Evolutionary conservation across 2,113 vertebrate genomes (phyloP).

Genomic region (Pomatorhinus ruficollis): DNA sequence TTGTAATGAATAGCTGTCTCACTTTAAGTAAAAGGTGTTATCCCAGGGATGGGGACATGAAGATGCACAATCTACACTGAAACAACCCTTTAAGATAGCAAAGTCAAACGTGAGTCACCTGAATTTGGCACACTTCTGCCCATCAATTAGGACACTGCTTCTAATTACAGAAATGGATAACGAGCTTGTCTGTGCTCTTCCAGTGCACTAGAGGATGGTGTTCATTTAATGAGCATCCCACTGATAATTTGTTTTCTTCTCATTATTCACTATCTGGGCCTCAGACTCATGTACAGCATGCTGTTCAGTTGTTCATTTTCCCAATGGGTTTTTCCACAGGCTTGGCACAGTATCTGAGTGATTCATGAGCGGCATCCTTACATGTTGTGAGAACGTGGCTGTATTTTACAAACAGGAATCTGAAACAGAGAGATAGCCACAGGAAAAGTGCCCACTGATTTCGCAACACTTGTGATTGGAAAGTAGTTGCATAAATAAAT

Average conservation of each 20-base stretch:
- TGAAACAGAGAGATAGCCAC: background rate
- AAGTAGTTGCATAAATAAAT: background rate
- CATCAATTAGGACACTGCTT: background rate
- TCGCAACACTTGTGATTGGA: background rate
- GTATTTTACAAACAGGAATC: background rate
- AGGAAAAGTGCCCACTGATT: background rate
- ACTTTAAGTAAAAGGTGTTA: background rate
- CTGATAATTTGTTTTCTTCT: constrained; percentile 57
- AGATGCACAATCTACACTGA: background rate
- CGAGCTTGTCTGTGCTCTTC: background rate
- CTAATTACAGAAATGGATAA: constrained; percentile 25
- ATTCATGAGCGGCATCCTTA: background rate
- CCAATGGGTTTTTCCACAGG: background rate
- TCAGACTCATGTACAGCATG: constrained; percentile 26
- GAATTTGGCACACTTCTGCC: background rate
- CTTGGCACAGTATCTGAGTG: constrained; percentile 5
- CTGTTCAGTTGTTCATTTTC: constrained; percentile 45
- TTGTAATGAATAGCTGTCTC: background rate
- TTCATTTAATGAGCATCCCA: constrained; percentile 52
- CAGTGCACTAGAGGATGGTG: constrained; percentile 15
- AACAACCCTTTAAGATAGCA: background rate
- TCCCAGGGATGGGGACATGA: background rate
- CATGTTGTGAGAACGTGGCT: background rate
- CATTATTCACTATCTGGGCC: constrained; percentile 33
- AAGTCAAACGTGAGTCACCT: background rate